These are phyloP conservation scores for Drosophila stalkeri DNA, from an alignment of 2,888 invertebrate species.

Conservation along the genomic window DNA sequence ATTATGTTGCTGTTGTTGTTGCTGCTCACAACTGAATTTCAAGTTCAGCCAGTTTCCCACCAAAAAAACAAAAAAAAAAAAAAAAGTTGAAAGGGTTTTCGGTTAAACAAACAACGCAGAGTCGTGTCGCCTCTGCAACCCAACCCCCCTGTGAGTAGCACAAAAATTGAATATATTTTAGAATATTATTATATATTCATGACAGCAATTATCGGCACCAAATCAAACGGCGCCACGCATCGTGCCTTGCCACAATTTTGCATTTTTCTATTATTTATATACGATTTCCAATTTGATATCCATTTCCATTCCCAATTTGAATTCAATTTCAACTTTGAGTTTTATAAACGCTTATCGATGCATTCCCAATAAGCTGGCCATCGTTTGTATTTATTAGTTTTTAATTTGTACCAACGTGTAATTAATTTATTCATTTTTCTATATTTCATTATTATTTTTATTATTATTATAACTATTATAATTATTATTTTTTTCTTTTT, in stretches of 20 bases:
- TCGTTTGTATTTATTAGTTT: constrained; percentile 55
- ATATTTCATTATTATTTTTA: neutral
- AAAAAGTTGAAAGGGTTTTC: constrained; percentile 65
- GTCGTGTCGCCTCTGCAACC: constrained; percentile 17
- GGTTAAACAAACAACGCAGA: constrained; percentile 50
- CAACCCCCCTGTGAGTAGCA: constrained; percentile 14
- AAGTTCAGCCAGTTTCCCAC: constrained; percentile 77
- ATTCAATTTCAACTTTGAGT: constrained; percentile 29
- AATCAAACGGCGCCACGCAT: constrained; percentile 62
- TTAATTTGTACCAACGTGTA: constrained; percentile 47
- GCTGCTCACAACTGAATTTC: constrained; percentile 56
- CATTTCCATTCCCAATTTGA: constrained; percentile 28
- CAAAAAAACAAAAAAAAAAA: constrained; percentile 42
- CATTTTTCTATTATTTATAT: constrained; percentile 45
- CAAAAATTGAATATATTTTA: constrained; percentile 31
- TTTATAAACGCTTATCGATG: constrained; percentile 47
- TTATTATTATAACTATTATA: constrained; percentile 5
- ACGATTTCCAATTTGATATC: constrained; percentile 26
- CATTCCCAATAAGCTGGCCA: constrained; percentile 31
- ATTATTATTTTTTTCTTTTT: neutral
- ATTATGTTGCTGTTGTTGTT: constrained; percentile 61
- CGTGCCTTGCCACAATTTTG: constrained; percentile 20
- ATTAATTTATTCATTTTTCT: constrained; percentile 43
- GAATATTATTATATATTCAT: constrained; percentile 64
- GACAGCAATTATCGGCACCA: constrained; percentile 77